These are phyloP conservation scores for Stenurella melanura DNA, from an alignment of 2,888 invertebrate genomes.

Conservation along the genomic window DNA sequence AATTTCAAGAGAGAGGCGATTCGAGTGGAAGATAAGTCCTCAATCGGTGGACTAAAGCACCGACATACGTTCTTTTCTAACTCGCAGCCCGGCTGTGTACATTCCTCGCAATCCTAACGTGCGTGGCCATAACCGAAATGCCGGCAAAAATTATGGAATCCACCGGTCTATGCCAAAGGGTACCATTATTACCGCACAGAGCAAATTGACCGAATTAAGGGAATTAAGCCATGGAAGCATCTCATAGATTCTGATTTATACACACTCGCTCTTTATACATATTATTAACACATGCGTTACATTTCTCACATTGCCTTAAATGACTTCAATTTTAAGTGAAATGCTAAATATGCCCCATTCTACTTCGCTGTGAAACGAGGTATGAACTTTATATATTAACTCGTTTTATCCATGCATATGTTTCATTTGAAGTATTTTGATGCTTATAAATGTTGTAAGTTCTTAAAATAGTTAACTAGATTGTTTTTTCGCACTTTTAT, in stretches of 20 bases:
- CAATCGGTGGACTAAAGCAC: conserved; percentile 36
- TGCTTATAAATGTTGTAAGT: background rate
- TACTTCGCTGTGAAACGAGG: background rate
- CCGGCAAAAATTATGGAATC: conserved; percentile 48
- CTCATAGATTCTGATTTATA: conserved; percentile 39
- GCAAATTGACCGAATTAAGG: conserved; percentile 41
- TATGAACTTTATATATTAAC: conserved; percentile 3
- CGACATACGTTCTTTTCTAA: conserved; percentile 54
- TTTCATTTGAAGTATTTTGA: background rate
- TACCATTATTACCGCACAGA: conserved; percentile 42
- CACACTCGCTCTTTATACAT: conserved; percentile 28
- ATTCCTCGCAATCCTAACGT: conserved; percentile 48
- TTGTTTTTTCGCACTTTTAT: too few species aligned
- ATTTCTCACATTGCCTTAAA: conserved; percentile 47
- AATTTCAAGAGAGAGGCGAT: conserved; percentile 63
- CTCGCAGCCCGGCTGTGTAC: conserved; percentile 33
- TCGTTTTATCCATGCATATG: background rate
- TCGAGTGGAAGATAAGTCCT: conserved; percentile 52
- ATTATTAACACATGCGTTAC: conserved; percentile 44
- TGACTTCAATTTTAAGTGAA: conserved; percentile 46
- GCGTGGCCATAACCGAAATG: conserved; percentile 49
- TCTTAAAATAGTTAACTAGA: background rate
- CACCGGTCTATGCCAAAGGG: conserved; percentile 19
- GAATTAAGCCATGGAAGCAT: conserved; percentile 32
- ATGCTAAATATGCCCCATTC: conserved; percentile 46